Conservation (phyloP, 2,113 vertebrate genomes). For the Percopsis transmontana region DNA sequence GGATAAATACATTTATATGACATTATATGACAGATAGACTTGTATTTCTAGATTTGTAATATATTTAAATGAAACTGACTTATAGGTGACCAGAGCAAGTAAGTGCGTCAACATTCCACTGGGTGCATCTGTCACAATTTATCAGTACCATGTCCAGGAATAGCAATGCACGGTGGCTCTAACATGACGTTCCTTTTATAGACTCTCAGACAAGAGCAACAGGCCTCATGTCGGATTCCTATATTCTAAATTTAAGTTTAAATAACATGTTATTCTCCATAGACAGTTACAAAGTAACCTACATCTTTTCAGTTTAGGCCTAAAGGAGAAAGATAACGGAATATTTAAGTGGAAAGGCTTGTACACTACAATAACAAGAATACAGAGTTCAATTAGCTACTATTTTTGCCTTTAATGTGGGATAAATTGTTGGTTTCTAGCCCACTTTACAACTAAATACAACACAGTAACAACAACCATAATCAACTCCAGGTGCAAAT, state of each 20-base stretch:
- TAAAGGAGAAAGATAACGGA: background rate
- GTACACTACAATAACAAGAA: no score
- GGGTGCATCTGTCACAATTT: constrained; percentile 89
- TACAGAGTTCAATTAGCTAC: no score
- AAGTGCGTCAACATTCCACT: constrained; percentile 81
- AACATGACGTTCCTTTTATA: constrained; percentile 90
- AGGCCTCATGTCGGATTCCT: constrained; percentile 51
- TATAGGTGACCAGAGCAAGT: constrained; percentile 46
- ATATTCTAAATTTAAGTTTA: constrained; percentile 15
- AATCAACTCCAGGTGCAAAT: background rate
- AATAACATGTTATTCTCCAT: background rate
- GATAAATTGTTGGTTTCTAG: no score
- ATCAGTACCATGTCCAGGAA: constrained; percentile 89
- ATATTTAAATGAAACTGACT: background rate
- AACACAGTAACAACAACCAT: background rate
- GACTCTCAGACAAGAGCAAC: constrained; percentile 73
- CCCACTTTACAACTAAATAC: background rate
- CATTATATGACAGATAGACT: background rate
- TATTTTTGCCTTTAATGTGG: no score
- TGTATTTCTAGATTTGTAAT: no score
- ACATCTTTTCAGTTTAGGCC: background rate
- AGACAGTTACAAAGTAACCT: background rate
- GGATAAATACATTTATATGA: no score
- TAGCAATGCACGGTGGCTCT: constrained; percentile 80
- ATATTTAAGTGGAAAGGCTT: background rate